Base-by-base conservation (phyloP, 2,888 invertebrate genomes). In the Caenorhabditis zanzibari region DNA sequence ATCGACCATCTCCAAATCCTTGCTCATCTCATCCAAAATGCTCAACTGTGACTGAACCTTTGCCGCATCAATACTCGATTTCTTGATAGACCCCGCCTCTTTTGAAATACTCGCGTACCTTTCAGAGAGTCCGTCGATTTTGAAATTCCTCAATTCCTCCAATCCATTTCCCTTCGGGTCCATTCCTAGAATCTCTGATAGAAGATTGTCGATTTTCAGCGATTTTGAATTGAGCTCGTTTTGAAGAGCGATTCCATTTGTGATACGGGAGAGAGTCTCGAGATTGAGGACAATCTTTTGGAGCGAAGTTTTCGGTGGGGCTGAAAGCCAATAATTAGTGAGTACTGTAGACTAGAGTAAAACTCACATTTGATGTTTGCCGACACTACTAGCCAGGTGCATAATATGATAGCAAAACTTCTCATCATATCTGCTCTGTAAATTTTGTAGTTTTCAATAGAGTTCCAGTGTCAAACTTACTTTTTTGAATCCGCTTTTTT, bases 221-320 rank as follows among this genome's bases (percentile, higher is more conserved):
- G 59, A 32, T 0, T 59, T 59, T 6, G 32, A 32, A 19, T 35
- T 38, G 10, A 59, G n/a, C 16, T 22, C 59, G 4, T 59, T 59
- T 19, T 59, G 59, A 19, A 59, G 32, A 7, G 59, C 38, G n/a
- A 59, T 59, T 59, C 35, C 59, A 59, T 59, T 59, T 19, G 19
- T 38, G 10, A 59, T 16, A n/a, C 59, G 59, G 12, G 59, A 56
- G 16, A 56, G 47, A 12, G 38, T 38, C 38, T 38, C 38, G 10
- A 38, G 38, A 12, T 38, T 6, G 38, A 12, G 2, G 10, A 12
- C 12, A 12, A 38, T 38, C 2, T 6, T 38, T 38, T 38, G 38
- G 38, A 38, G 38, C 5, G 38, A 6, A 12, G 12, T 12, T 12
- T 6, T 6, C 2, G 38, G 38, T 38, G 10, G 38, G 10, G 2